Base-by-base conservation (phyloP, 2,888 invertebrate genomes). In the Ypsolopha sequella region DNA sequence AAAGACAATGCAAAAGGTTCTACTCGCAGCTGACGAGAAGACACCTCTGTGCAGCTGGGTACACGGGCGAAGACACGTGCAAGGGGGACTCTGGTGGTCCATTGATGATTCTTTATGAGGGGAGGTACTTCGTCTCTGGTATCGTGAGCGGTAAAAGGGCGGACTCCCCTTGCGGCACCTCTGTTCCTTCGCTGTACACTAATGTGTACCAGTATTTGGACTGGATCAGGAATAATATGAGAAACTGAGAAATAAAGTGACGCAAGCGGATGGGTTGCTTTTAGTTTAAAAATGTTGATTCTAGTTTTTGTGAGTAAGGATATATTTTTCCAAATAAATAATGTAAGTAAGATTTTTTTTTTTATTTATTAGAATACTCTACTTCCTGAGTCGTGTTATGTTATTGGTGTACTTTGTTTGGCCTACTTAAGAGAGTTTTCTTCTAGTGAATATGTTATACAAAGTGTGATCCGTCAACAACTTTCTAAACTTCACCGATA, bases 61-160 rank as follows among this genome's bases (percentile, higher is more conserved):
- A 74, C 36, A 73, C 65, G 0, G 82, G 84, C 0, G 70, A 82
- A 56, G 86, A 85, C 53, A 80, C 85, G 6, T 85, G 86, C 56
- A 81, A 80, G 62, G 86, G 85, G 2, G 85, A 85, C 58, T 86
- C 85, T 2, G 85, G 85, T 14, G 84, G 84, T 6, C 85, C 85
- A 1, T 60, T 85, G 24, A 86, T 86, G 85, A 73, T 74, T 60
- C 39, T 76, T 14, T 77, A 76, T 52, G 66, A 70, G 51, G 77
- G 73, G 14, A 76, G 66, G 54, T 81, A 80, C 60, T 78, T 70
- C 59, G 66, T 80, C 3, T 72, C 76, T 2, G 86, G 86, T 3
- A 65, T 85, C 7, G 86, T 86, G 6, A 86, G 85, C 60, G 86
- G 86, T 1, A 85, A 85, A 56, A 60, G 84, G 51, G 69, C 76